Conservation (phyloP, 2,113 vertebrate genomes). For the Trichechus manatus region DNA sequence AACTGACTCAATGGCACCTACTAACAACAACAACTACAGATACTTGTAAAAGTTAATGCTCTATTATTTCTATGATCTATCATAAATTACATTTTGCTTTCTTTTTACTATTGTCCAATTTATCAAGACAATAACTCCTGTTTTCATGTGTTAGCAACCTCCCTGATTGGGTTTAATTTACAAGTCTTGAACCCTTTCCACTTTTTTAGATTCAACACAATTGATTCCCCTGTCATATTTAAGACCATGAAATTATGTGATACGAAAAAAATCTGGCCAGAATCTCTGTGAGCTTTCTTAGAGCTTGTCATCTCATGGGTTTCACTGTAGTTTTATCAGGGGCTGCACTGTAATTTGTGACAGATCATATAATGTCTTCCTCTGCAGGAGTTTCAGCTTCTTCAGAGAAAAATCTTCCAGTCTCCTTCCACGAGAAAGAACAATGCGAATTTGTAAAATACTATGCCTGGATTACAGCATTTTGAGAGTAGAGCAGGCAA, state of each 20-base stretch:
- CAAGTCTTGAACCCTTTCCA: background rate
- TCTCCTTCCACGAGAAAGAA: background rate
- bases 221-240: background rate
- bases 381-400: background rate
- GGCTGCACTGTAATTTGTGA: background rate
- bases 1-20: too few species aligned
- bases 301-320: background rate
- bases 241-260: background rate
- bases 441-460: background rate
- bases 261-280: background rate
- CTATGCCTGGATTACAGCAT: background rate
- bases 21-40: background rate
- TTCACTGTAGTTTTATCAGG: background rate
- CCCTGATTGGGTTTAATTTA: background rate
- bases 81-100: background rate
- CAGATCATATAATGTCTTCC: background rate
- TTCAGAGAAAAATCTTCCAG: background rate
- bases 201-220: background rate
- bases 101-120: background rate
- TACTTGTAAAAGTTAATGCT: background rate
- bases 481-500: background rate
- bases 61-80: background rate
- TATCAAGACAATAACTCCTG: background rate
- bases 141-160: background rate
- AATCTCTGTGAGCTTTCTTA: background rate